phyloP scores from a whole-genome alignment of 1,140 invertebrate genomes.

The Acyrthosiphon pisum region DNA sequence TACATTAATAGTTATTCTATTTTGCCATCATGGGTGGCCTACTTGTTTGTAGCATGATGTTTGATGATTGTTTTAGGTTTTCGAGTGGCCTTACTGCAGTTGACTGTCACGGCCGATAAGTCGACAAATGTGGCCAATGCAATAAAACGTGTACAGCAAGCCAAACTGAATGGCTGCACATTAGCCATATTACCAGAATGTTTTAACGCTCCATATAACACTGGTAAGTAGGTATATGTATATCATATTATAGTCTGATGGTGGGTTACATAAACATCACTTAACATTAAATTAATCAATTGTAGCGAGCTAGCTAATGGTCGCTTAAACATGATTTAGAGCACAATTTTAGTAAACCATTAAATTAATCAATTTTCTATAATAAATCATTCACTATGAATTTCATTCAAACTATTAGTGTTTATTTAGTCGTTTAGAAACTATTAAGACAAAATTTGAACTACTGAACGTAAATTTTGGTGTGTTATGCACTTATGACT shows the following conservation, averaged over 20 bases:
- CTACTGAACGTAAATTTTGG: too few relatives aligned
- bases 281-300: neutral
- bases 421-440: too few relatives aligned
- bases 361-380: neutral
- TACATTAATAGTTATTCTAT: neutral
- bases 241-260: neutral
- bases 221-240: neutral
- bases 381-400: neutral
- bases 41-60: neutral
- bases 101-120: slow-evolving; percentile 35
- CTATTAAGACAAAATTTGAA: too few relatives aligned
- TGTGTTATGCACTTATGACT: too few relatives aligned
- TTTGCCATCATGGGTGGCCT: neutral
- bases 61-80: slow-evolving; percentile 1
- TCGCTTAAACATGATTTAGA: neutral
- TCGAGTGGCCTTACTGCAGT: slow-evolving; percentile 16
- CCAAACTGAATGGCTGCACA: slow-evolving; percentile 40
- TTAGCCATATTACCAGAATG: slow-evolving; percentile 55
- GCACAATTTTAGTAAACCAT: neutral
- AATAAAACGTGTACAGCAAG: slow-evolving; percentile 26
- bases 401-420: too few relatives aligned
- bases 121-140: slow-evolving; percentile 18
- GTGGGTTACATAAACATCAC: neutral
- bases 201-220: slow-evolving; percentile 45
- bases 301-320: neutral